These are phyloP conservation scores for Musca domestica DNA, from an alignment of 1,140 invertebrate genomes.

Conservation along the genomic window DNA sequence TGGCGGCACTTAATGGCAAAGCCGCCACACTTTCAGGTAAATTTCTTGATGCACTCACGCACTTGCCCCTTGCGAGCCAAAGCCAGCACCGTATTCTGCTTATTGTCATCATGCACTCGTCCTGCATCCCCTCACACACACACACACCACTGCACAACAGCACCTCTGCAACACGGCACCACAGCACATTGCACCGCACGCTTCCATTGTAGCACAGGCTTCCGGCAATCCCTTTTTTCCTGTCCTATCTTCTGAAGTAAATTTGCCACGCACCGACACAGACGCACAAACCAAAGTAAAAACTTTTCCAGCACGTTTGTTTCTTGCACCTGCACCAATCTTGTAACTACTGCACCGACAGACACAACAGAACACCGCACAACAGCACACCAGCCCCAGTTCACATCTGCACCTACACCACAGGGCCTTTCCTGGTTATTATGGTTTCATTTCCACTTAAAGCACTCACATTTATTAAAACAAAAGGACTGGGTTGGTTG, in stretches of 20 bases:
- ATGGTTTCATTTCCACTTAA: too few relatives aligned
- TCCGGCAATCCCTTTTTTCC: not conserved
- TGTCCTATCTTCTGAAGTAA: too few relatives aligned
- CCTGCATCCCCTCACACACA: not conserved
- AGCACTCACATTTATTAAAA: too few relatives aligned
- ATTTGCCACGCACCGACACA: too few relatives aligned
- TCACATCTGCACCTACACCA: too few relatives aligned
- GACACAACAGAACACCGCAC: not conserved
- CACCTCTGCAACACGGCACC: not conserved
- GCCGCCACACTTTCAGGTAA: constrained; percentile 51
- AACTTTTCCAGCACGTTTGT: constrained; percentile 8
- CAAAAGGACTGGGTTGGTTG: too few relatives aligned
- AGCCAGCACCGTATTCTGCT: not conserved
- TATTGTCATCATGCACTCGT: not conserved
- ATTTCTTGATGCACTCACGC: constrained; percentile 24
- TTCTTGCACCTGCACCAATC: constrained; percentile 2
- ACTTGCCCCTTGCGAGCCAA: not conserved
- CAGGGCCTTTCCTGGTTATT: too few relatives aligned
- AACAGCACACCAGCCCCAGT: not conserved
- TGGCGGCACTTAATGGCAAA: constrained; percentile 40
- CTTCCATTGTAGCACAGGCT: not conserved
- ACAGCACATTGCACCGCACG: not conserved
- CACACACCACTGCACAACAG: not conserved
- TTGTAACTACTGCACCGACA: not conserved
- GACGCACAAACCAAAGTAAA: not conserved